These are phyloP conservation scores for Natrix natrix DNA, from an alignment of 2,797 vertebrate genomes.

Conservation along the genomic window DNA sequence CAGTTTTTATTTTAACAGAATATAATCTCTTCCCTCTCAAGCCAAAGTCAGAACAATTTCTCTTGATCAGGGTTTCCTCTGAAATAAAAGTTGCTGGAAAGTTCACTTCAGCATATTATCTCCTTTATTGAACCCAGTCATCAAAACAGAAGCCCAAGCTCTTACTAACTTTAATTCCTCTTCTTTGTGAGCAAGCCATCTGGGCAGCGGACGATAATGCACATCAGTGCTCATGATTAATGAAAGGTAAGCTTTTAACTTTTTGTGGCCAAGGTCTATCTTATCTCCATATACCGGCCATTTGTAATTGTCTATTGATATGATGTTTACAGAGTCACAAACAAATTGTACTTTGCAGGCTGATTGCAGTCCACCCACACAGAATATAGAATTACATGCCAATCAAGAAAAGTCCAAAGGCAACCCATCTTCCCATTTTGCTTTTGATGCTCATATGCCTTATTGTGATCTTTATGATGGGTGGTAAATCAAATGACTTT, in stretches of 20 bases:
- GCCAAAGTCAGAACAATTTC: neutral
- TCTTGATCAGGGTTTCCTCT: slow-evolving; percentile 35
- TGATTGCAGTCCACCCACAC: slow-evolving; percentile 29
- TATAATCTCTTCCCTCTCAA: neutral
- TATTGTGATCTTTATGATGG: slow-evolving; percentile 40
- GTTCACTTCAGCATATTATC: slow-evolving; percentile 6
- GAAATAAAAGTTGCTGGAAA: slow-evolving; percentile 17
- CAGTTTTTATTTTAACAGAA: slow-evolving; percentile 10
- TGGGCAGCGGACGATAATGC: slow-evolving; percentile 56
- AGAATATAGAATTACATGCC: slow-evolving; percentile 6
- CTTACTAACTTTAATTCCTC: slow-evolving; percentile 14
- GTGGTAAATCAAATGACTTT: slow-evolving; percentile 7
- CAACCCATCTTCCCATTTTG: slow-evolving; percentile 2
- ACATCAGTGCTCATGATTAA: slow-evolving; percentile 43
- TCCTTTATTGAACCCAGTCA: slow-evolving; percentile 1
- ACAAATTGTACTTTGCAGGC: slow-evolving; percentile 49
- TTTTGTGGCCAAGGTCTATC: slow-evolving; percentile 18
- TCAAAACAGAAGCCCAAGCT: slow-evolving; percentile 4
- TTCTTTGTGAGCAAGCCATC: slow-evolving; percentile 30
- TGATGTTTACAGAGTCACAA: slow-evolving; percentile 40
- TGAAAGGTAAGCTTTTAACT: slow-evolving; percentile 45
- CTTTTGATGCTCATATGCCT: slow-evolving; percentile 45
- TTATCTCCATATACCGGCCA: slow-evolving; percentile 43
- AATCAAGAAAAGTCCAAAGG: slow-evolving; percentile 7
- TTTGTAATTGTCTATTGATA: slow-evolving; percentile 37